Evolutionary conservation across 2,888 invertebrate genomes (phyloP).

Genomic region (Hecatera dysodea): DNA sequence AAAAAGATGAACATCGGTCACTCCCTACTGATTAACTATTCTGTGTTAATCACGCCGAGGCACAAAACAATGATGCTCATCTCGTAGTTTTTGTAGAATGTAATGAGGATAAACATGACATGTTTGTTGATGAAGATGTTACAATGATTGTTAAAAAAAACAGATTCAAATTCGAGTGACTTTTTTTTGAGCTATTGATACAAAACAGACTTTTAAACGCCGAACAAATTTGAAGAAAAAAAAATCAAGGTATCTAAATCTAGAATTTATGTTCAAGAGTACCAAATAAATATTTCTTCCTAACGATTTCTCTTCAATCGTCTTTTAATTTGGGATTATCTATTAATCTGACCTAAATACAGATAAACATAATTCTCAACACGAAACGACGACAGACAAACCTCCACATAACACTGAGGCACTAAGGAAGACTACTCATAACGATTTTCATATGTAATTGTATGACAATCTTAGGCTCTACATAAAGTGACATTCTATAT

Average conservation of each 20-base stretch:
- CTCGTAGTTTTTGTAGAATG: conserved; percentile 41
- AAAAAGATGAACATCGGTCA: conserved; percentile 18
- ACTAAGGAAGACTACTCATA: background rate
- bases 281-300: background rate
- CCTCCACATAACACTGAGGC: background rate
- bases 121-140: conserved; percentile 38
- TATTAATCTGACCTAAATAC: conserved; percentile 4
- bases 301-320: background rate
- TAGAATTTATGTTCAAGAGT: background rate
- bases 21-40: conserved; percentile 23
- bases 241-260: no score
- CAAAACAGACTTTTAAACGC: no score
- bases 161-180: no score
- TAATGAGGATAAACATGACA: conserved; percentile 26
- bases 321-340: background rate
- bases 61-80: conserved; percentile 39
- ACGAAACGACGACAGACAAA: background rate
- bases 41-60: conserved; percentile 14
- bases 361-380: conserved; percentile 6
- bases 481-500: background rate
- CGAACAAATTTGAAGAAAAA: background rate
- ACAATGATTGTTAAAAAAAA: conserved; percentile 36
- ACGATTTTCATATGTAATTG: background rate
- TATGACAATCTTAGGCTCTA: background rate
- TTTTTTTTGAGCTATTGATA: no score